Evolutionary conservation across 2,888 invertebrate species (phyloP).

Genomic region (Acholoe squamosa): DNA sequence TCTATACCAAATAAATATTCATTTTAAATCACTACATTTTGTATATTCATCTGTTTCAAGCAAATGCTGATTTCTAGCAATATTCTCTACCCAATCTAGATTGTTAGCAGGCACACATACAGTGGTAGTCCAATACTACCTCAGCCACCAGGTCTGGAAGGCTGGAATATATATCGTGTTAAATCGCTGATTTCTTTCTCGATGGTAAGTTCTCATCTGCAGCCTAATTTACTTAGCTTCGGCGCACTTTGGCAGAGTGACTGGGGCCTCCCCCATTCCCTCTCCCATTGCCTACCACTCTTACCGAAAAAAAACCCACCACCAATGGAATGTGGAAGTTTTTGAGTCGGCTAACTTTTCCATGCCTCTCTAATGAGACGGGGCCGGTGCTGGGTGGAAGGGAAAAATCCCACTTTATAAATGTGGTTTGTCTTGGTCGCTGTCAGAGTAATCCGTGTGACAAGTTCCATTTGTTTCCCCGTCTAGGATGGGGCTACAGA

Average conservation of each 20-base stretch:
- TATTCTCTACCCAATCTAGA: neutral
- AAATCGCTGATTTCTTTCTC: neutral
- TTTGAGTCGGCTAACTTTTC: conserved; percentile 43
- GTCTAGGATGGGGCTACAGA: no score
- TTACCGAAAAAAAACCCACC: conserved; percentile 5
- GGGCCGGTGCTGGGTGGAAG: no score
- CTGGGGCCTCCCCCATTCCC: neutral
- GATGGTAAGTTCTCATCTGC: conserved; percentile 30
- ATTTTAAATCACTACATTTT: conserved; percentile 9
- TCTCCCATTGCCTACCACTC: neutral
- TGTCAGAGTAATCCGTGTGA: neutral
- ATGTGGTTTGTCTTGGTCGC: conserved; percentile 16
- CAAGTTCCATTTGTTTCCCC: neutral
- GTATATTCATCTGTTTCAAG: no score
- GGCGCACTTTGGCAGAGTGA: neutral
- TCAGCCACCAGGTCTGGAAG: neutral
- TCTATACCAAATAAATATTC: neutral
- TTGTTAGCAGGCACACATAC: no score
- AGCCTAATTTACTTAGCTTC: conserved; percentile 44
- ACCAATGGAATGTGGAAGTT: conserved; percentile 15
- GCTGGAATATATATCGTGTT: neutral
- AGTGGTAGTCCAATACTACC: no score
- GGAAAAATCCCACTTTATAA: conserved; percentile 37
- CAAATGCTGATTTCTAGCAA: neutral
- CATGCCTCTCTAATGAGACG: conserved; percentile 33